phyloP scores from a whole-genome alignment of 2,888 invertebrate species.

The Scaptomyza parva region DNA sequence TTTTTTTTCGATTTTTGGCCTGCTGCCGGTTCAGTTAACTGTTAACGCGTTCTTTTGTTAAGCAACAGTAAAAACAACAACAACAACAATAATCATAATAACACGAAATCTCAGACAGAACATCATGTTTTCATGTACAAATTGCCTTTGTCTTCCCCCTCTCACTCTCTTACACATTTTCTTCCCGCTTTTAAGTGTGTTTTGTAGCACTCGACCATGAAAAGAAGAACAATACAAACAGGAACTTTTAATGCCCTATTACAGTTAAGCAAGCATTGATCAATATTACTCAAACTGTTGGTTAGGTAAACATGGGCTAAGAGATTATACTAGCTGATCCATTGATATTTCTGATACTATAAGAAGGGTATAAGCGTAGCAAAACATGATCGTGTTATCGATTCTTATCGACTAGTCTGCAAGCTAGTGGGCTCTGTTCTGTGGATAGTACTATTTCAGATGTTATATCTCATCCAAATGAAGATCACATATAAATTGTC shows the following conservation, averaged over 20 bases:
- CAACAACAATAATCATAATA: conserved; percentile 29
- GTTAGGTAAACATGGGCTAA: too few species aligned
- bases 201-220: conserved; percentile 56
- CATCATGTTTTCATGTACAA: conserved; percentile 54
- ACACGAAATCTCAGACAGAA: conserved; percentile 29
- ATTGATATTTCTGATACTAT: too few species aligned
- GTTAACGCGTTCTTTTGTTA: conserved; percentile 57
- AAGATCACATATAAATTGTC: too few species aligned
- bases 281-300: background rate
- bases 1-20: conserved; percentile 45
- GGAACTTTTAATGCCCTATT: background rate
- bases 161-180: background rate
- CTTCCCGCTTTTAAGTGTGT: conserved; percentile 25
- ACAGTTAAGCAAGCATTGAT: conserved; percentile 1
- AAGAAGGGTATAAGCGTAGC: too few species aligned
- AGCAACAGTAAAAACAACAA: conserved; percentile 29
- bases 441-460: too few species aligned
- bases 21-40: conserved; percentile 61
- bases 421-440: too few species aligned
- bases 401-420: background rate
- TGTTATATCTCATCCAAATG: too few species aligned
- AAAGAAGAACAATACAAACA: conserved; percentile 4
- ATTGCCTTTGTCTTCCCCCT: conserved; percentile 68
- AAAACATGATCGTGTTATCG: too few species aligned
- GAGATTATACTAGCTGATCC: too few species aligned